Conservation (phyloP, 2,113 vertebrate species). For the Cepphus grylle region DNA sequence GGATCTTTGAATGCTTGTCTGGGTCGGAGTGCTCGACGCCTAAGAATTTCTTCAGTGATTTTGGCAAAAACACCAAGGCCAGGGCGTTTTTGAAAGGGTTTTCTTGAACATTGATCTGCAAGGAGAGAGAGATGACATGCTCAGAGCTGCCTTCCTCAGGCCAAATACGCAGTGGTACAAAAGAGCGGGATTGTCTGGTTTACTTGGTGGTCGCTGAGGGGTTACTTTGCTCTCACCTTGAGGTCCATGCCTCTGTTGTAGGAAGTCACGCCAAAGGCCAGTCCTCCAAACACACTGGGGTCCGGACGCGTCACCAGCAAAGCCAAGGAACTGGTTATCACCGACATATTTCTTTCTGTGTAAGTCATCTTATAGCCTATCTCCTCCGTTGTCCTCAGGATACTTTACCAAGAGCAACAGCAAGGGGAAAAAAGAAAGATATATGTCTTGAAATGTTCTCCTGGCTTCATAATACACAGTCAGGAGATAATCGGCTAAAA, state of each 20-base stretch:
- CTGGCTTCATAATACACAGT: not conserved
- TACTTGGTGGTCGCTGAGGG: not conserved
- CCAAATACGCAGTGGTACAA: not conserved
- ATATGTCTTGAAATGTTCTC: not conserved
- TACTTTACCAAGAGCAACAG: constrained; percentile 63
- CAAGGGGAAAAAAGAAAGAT: not conserved
- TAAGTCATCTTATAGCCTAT: constrained; percentile 80
- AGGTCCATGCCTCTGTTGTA: constrained; percentile 56
- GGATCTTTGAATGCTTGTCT: constrained; percentile 66
- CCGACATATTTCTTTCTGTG: constrained; percentile 47
- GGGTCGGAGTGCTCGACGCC: not conserved
- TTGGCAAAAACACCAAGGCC: constrained; percentile 81
- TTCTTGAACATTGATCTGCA: constrained; percentile 74
- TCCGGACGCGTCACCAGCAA: constrained; percentile 73
- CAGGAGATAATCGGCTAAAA: not conserved
- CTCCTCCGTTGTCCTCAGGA: constrained; percentile 78
- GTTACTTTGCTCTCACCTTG: constrained; percentile 70
- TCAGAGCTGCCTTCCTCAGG: not conserved
- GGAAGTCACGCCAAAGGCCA: constrained; percentile 78
- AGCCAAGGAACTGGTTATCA: constrained; percentile 71
- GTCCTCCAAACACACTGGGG: constrained; percentile 71
- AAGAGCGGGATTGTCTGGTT: not conserved
- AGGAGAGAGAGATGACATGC: not conserved
- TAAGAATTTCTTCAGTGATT: constrained; percentile 59
- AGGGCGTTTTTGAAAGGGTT: constrained; percentile 50